phyloP scores from a whole-genome alignment of 2,797 vertebrate genomes.

The Calcarius lapponicus region DNA sequence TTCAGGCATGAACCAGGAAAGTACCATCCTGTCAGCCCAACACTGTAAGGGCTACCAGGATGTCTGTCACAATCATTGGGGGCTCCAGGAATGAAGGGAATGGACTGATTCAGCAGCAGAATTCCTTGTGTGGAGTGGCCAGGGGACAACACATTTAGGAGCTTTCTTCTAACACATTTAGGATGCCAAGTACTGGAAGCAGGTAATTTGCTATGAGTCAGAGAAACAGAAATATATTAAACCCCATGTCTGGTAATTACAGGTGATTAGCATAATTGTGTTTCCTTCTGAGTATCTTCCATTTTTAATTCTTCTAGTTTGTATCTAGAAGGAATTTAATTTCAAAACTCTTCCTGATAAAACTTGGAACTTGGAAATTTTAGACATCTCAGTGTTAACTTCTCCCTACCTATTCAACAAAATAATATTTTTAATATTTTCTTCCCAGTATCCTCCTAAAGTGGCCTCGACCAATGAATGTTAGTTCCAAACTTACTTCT shows the following conservation, averaged over 20 bases:
- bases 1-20: not conserved
- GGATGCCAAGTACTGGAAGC: not conserved
- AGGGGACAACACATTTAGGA: not conserved
- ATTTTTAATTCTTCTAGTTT: not conserved
- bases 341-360: not conserved
- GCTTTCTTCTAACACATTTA: not conserved
- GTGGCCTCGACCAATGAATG: not conserved
- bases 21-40: not conserved
- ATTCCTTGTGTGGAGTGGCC: not conserved
- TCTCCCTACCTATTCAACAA: not conserved
- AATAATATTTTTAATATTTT: not conserved
- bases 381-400: not conserved
- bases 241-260: not conserved
- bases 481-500: constrained; percentile 7
- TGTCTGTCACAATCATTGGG: not conserved
- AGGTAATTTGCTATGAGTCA: not conserved
- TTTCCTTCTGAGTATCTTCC: not conserved
- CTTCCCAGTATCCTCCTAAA: not conserved
- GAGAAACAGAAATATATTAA: not conserved
- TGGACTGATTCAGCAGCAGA: not conserved
- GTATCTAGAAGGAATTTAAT: not conserved
- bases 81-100: not conserved
- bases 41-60: not conserved
- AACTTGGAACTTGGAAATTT: not conserved
- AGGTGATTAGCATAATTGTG: not conserved